Evolutionary conservation across 2,888 invertebrate genomes (phyloP).

Genomic region (Epinotia bilunana): DNA sequence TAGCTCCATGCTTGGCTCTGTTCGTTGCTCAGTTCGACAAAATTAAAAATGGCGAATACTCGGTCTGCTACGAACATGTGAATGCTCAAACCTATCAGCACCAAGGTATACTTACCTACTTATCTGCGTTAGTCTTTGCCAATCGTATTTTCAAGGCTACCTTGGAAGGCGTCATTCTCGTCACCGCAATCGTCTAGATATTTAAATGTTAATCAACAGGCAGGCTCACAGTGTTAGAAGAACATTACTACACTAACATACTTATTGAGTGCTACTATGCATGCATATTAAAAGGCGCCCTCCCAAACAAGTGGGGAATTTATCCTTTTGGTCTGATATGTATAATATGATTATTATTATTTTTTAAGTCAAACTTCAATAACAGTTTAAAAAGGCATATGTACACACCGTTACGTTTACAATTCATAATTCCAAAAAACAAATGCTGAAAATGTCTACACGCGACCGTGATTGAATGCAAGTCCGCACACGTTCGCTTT

Average conservation of each 20-base stretch:
- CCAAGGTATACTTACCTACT: not conserved
- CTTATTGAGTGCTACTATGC: too few relatives aligned
- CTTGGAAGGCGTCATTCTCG: not conserved
- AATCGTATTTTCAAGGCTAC: not conserved
- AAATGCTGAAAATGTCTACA: slow-evolving; percentile 36
- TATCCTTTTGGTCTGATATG: too few relatives aligned
- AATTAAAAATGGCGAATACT: too few relatives aligned
- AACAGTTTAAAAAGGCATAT: slow-evolving; percentile 17
- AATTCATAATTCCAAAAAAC: slow-evolving; percentile 17
- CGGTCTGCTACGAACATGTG: too few relatives aligned
- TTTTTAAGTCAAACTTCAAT: not conserved
- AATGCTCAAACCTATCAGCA: too few relatives aligned
- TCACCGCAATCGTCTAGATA: not conserved
- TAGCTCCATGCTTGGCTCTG: too few relatives aligned
- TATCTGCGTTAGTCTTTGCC: not conserved
- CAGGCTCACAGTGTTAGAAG: not conserved
- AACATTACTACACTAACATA: not conserved
- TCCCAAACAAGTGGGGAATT: too few relatives aligned
- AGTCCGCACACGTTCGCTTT: slow-evolving; percentile 40
- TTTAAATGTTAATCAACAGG: slow-evolving; percentile 10
- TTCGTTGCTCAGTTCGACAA: too few relatives aligned
- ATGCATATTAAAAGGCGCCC: too few relatives aligned
- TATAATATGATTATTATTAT: too few relatives aligned
- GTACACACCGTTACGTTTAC: slow-evolving; percentile 11
- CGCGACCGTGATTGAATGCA: slow-evolving; percentile 42